Conservation (phyloP, 2,888 invertebrate genomes). For the Lampropteryx suffumata region DNA sequence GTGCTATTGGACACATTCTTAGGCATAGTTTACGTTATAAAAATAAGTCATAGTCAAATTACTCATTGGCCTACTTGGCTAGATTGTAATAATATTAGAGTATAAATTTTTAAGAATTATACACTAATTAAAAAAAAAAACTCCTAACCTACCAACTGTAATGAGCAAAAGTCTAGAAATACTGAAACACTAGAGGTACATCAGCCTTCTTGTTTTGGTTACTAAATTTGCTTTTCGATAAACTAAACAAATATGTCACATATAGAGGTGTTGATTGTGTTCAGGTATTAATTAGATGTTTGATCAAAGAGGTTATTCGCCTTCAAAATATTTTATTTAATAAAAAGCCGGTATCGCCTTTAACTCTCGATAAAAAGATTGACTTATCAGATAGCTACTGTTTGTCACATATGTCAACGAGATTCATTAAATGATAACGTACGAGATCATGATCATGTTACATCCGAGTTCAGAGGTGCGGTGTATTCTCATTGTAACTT, state of each 20-base stretch:
- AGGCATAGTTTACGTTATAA: too few species aligned
- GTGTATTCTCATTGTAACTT: conserved; percentile 10
- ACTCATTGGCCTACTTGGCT: too few species aligned
- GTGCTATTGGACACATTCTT: too few species aligned
- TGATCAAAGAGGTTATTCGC: neutral
- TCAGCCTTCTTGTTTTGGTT: too few species aligned
- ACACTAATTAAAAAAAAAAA: too few species aligned
- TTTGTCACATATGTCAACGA: neutral
- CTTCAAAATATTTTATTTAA: neutral
- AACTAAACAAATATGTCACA: neutral
- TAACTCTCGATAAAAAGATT: neutral
- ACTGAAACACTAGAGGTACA: too few species aligned
- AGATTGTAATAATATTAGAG: too few species aligned
- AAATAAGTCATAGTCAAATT: too few species aligned
- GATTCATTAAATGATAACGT: conserved; percentile 6
- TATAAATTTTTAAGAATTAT: too few species aligned
- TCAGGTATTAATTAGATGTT: neutral
- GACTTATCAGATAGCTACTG: neutral
- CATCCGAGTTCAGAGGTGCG: conserved; percentile 2
- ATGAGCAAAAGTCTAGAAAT: too few species aligned
- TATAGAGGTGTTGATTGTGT: conserved; percentile 6
- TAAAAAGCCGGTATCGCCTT: neutral
- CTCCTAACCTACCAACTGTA: too few species aligned
- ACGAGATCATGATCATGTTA: conserved; percentile 11
- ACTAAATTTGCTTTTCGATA: too few species aligned